Evolutionary conservation across 2,113 vertebrate genomes (phyloP).

Genomic region (Lonchura striata): DNA sequence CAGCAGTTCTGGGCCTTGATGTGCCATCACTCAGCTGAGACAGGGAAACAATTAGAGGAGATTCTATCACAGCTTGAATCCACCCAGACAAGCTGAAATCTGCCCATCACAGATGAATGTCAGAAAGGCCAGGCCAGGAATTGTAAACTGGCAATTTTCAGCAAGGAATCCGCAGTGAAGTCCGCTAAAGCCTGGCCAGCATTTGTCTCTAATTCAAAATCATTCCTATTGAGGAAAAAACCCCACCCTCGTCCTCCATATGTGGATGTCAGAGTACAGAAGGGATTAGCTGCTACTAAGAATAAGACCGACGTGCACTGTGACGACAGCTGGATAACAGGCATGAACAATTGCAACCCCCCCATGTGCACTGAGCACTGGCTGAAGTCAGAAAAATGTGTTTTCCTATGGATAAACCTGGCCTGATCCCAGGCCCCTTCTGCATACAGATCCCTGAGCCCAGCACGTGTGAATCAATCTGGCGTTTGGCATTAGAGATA

Average conservation of each 20-base stretch:
- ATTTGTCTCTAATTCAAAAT: not conserved
- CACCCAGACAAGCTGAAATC: not conserved
- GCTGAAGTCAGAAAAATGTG: not conserved
- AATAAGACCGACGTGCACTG: not conserved
- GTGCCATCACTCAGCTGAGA: not conserved
- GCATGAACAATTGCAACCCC: not conserved
- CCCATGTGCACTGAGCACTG: not conserved
- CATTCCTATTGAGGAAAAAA: not conserved
- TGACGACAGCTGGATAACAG: not conserved
- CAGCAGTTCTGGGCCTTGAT: not conserved
- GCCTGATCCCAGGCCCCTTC: not conserved
- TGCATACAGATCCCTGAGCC: not conserved
- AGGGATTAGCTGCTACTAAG: slow-evolving; percentile 25
- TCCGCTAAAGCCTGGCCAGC: not conserved
- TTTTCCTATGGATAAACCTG: not conserved
- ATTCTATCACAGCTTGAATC: not conserved
- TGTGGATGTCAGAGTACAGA: not conserved
- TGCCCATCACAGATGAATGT: not conserved
- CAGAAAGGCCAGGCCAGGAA: not conserved
- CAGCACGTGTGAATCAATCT: not conserved
- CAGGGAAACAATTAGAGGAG: not conserved
- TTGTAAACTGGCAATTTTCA: not conserved
- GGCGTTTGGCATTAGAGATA: not conserved
- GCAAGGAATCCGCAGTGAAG: not conserved
- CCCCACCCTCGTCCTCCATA: not conserved